Evolutionary conservation across 2,797 vertebrate species (phyloP).

Genomic region (Mus caroli): DNA sequence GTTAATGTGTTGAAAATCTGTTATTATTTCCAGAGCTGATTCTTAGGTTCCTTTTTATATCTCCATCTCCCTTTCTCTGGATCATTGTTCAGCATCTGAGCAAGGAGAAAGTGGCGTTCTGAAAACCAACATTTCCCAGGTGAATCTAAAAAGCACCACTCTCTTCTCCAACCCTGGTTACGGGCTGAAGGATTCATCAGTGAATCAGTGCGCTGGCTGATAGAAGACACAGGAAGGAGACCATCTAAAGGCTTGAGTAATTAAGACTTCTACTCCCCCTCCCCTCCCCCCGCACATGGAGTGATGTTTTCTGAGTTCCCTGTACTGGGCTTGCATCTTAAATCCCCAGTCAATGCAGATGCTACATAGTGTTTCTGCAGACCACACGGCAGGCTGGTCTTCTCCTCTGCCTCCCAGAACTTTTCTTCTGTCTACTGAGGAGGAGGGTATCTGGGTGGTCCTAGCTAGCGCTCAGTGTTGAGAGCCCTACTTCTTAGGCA

Average conservation of each 20-base stretch:
- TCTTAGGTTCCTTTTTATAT: slow-evolving; percentile 20
- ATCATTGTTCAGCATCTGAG: neutral
- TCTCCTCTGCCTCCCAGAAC: neutral
- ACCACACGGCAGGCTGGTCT: neutral
- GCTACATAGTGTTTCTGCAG: neutral
- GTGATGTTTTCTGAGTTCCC: neutral
- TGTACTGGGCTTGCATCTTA: neutral
- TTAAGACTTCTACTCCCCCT: neutral
- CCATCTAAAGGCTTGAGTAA: neutral
- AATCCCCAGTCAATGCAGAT: neutral
- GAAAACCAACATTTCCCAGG: neutral
- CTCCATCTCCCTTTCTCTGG: neutral
- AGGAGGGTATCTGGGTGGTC: neutral
- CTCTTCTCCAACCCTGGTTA: neutral
- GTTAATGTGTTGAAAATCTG: neutral
- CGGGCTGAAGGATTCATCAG: neutral
- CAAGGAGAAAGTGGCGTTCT: neutral
- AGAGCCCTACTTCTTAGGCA: neutral
- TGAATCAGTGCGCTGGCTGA: neutral
- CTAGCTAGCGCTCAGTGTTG: neutral
- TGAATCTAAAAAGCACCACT: neutral
- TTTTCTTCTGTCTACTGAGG: neutral
- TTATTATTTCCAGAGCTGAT: neutral
- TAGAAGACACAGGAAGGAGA: neutral
- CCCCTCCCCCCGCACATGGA: neutral